These are phyloP conservation scores for Buathra laborator DNA, from an alignment of 2,888 invertebrate genomes.

Conservation along the genomic window DNA sequence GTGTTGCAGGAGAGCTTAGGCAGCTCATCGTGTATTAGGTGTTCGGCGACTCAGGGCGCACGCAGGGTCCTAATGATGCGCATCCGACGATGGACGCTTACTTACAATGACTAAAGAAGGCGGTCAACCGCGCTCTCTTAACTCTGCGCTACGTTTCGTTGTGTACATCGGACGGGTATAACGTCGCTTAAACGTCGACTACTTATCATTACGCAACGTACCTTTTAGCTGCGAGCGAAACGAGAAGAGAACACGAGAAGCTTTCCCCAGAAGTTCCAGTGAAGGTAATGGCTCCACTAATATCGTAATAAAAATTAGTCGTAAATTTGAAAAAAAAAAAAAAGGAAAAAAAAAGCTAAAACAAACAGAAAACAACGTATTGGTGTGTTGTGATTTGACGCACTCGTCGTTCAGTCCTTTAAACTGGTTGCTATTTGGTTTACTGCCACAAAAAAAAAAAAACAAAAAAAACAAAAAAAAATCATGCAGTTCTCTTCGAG, in stretches of 20 bases:
- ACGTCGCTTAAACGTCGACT: slow-evolving; percentile 72
- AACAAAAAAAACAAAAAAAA: background rate
- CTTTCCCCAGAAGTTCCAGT: slow-evolving; percentile 79
- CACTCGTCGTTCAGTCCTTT: slow-evolving; percentile 39
- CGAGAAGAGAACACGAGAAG: slow-evolving; percentile 47
- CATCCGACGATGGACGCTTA: slow-evolving; percentile 56
- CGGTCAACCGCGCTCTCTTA: slow-evolving; percentile 10
- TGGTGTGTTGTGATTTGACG: slow-evolving; percentile 76
- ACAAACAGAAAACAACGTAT: slow-evolving; percentile 32
- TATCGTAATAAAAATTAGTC: slow-evolving; percentile 82
- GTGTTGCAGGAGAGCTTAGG: slow-evolving; percentile 82
- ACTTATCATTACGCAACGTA: slow-evolving; percentile 79
- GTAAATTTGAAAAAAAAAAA: slow-evolving; percentile 73
- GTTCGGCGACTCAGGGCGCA: slow-evolving; percentile 63
- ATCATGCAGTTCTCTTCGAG: slow-evolving; percentile 22
- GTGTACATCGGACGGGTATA: slow-evolving; percentile 45
- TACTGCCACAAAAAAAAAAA: background rate
- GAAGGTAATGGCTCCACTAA: slow-evolving; percentile 80
- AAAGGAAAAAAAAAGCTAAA: background rate
- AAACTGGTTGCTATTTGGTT: background rate
- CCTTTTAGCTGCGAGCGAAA: slow-evolving; percentile 76
- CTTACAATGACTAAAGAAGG: slow-evolving; percentile 59
- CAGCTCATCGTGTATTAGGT: slow-evolving; percentile 77
- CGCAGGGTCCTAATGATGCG: slow-evolving; percentile 69
- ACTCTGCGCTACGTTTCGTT: slow-evolving; percentile 28